Evolutionary conservation across 2,113 vertebrate genomes (phyloP).

Genomic region (Entelurus aequoreus): DNA sequence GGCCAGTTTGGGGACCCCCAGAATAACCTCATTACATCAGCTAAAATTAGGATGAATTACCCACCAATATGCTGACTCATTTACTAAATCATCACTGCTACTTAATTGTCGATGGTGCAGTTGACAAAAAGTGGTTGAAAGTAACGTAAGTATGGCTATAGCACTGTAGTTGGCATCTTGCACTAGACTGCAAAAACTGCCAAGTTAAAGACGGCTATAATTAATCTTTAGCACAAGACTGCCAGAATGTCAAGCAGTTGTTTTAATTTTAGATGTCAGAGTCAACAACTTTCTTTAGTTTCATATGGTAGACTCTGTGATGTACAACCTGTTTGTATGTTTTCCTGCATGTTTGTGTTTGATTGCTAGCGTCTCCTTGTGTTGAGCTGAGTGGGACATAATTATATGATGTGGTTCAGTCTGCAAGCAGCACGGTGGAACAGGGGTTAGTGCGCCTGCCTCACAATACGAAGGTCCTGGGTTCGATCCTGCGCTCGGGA

Average conservation of each 20-base stretch:
- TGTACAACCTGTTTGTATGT: not conserved
- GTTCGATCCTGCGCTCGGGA: no score
- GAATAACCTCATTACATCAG: constrained; percentile 49
- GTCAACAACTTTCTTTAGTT: constrained; percentile 57
- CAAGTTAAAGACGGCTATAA: constrained; percentile 50
- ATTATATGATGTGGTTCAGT: constrained; percentile 7
- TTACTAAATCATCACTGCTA: constrained; percentile 9
- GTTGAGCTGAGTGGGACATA: constrained; percentile 12
- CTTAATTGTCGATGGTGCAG: not conserved
- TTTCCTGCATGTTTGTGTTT: not conserved
- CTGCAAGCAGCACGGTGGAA: not conserved
- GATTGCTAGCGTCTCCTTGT: not conserved
- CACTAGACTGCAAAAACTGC: constrained; percentile 5
- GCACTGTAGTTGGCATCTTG: not conserved
- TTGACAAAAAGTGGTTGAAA: not conserved
- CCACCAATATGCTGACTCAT: constrained; percentile 13
- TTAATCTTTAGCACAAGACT: constrained; percentile 46
- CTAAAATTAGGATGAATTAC: constrained; percentile 54
- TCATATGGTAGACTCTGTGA: constrained; percentile 19
- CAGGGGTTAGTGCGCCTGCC: no score
- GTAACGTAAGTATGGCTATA: not conserved
- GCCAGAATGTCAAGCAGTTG: constrained; percentile 38
- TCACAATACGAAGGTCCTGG: no score
- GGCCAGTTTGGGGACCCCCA: constrained; percentile 49
- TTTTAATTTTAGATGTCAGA: constrained; percentile 32